Evolutionary conservation across 2,888 invertebrate species (phyloP).

Genomic region (Ochropleura leucogaster): DNA sequence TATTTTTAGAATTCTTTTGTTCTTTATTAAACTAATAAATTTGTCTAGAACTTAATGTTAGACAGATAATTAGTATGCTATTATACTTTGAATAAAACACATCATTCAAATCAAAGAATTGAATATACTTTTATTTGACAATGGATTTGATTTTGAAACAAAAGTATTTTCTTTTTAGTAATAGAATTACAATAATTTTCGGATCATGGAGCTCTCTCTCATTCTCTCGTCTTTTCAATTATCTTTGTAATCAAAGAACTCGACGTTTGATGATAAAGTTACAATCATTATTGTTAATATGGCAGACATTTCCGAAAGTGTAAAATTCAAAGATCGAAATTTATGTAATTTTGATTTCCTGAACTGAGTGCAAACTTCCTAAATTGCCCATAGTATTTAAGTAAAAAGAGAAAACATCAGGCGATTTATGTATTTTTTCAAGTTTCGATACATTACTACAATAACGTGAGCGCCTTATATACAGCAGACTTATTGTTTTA

Average conservation of each 20-base stretch:
- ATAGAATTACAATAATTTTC: slow-evolving; percentile 42
- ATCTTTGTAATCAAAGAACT: slow-evolving; percentile 48
- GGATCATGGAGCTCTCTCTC: slow-evolving; percentile 31
- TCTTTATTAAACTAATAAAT: slow-evolving; percentile 22
- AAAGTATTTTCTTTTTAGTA: slow-evolving; percentile 31
- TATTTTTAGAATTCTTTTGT: slow-evolving; percentile 43
- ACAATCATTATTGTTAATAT: slow-evolving; percentile 42
- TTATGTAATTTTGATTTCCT: slow-evolving; percentile 36
- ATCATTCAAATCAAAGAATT: slow-evolving; percentile 14
- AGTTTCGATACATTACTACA: slow-evolving; percentile 56
- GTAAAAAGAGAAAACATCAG: slow-evolving; percentile 37
- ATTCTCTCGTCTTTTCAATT: slow-evolving; percentile 45
- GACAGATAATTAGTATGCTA: slow-evolving; percentile 24
- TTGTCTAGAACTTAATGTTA: slow-evolving; percentile 9
- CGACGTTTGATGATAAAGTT: slow-evolving; percentile 49
- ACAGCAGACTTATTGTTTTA: slow-evolving; percentile 56
- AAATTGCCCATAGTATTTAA: slow-evolving; percentile 21
- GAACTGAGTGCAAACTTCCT: slow-evolving; percentile 17
- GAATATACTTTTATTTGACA: slow-evolving; percentile 1
- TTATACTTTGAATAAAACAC: slow-evolving; percentile 1
- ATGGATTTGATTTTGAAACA: slow-evolving; percentile 12
- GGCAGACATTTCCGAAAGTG: slow-evolving; percentile 21
- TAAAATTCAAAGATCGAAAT: slow-evolving; percentile 25
- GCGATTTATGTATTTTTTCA: slow-evolving; percentile 28
- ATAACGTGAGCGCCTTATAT: slow-evolving; percentile 64